Base-by-base conservation (phyloP, 2,113 vertebrate species). In the Hippolais icterina region DNA sequence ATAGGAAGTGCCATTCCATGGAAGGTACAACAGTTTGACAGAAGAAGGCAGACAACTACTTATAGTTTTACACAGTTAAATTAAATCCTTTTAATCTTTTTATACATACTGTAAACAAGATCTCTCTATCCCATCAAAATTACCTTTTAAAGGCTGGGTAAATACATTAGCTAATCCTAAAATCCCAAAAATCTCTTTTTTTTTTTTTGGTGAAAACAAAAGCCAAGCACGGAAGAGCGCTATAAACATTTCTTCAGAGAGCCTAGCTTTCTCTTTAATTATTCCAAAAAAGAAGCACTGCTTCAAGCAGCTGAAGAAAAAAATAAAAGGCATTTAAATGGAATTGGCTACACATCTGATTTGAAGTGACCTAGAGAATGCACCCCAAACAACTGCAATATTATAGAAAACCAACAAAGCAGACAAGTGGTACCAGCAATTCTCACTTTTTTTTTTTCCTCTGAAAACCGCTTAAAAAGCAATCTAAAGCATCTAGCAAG, bases 81-180 rank as follows among this genome's bases (percentile, higher is more conserved):
- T 96, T 97, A 97, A 98, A 97, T 97, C 96, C 56, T 92, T 94
- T 92, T 97, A 97, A 97, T 97, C 94, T 97, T 96, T 96, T 90
- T 92, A 96, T 86, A 89, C 76, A 95, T 71, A 92, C 54, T 95
- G 93, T 94, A 97, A 97, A 97, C 93, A 97, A 96, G 92, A 95
- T 96, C 85, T 83, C 82, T 87, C 52, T 49, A 95, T 93, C 86
- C 91, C 88, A 95, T 49, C 39, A 94, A 97, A 98, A 97, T 95
- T 96, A 97, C 78, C 91, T 96, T 95, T 94, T 94, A 91, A 96
- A 96, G 90, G 72, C 92, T 95, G 64, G 74, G 86, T 85, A 97
- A 98, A 96, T 83, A 93, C 59, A 96, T 92, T 86, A 87, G 82
- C 92, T 97, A 98, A 97, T 95, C 89, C 87, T 80, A 78, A 97